phyloP scores from a whole-genome alignment of 2,888 invertebrate species.

The Conus canariensis region DNA sequence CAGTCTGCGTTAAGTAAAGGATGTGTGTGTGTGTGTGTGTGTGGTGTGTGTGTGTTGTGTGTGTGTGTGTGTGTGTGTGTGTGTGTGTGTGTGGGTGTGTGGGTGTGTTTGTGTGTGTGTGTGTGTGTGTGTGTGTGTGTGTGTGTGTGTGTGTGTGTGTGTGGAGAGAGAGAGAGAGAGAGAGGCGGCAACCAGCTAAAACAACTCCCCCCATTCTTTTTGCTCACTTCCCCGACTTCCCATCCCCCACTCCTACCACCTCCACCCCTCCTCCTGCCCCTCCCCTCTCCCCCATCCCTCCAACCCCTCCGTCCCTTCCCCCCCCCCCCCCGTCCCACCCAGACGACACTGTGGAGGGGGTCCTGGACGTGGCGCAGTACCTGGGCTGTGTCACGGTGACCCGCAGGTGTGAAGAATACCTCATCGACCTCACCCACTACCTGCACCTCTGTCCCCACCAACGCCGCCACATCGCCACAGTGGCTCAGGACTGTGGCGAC shows the following conservation, averaged over 20 bases:
- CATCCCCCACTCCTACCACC: background rate
- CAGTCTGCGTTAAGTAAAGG: too few species aligned
- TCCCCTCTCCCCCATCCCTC: background rate
- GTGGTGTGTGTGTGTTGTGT: too few species aligned
- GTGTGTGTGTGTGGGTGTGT: too few species aligned
- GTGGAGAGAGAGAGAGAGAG: too few species aligned
- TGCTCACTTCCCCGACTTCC: background rate
- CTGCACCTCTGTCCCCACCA: background rate
- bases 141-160: background rate
- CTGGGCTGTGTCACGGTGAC: slow-evolving; percentile 4
- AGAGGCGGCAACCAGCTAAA: background rate
- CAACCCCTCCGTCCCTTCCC: background rate
- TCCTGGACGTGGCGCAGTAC: slow-evolving; percentile 11
- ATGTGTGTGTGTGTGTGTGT: too few species aligned
- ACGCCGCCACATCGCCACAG: background rate
- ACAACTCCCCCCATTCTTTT: background rate
- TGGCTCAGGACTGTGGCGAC: background rate
- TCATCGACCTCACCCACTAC: slow-evolving; percentile 1
- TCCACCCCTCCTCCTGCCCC: background rate
- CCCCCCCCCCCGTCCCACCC: background rate
- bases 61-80: too few species aligned
- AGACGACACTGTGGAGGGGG: slow-evolving; percentile 20
- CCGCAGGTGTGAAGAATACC: background rate
- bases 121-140: too few species aligned
- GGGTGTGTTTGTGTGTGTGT: too few species aligned